These are phyloP conservation scores for Heteronetta atricapilla DNA, from an alignment of 2,113 vertebrate species.

Conservation along the genomic window DNA sequence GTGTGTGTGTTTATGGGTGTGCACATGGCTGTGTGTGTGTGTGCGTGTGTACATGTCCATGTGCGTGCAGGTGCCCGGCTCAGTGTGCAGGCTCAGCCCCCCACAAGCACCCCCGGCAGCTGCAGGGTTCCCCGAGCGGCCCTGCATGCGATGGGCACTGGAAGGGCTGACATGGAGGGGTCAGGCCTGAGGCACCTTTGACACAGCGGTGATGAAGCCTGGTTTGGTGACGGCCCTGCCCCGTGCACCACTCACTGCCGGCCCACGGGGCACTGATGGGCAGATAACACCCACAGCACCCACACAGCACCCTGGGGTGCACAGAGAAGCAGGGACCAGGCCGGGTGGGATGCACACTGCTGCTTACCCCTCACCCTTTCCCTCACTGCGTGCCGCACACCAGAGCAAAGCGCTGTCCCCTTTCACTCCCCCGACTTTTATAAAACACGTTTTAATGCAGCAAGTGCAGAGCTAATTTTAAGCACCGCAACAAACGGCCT, in stretches of 20 bases:
- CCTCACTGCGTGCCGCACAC: rapidly evolving
- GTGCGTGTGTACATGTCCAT: too few relatives aligned
- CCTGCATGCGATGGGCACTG: not conserved
- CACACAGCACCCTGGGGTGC: too few relatives aligned
- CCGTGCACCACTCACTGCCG: not conserved
- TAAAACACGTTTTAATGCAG: rapidly evolving
- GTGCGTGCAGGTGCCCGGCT: not conserved
- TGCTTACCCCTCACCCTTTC: too few relatives aligned
- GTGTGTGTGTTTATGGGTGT: too few relatives aligned
- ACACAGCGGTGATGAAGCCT: not conserved
- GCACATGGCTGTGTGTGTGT: not conserved
- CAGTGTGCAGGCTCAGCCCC: not conserved
- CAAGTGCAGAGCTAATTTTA: rapidly evolving
- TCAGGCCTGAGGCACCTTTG: not conserved
- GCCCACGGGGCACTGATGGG: rapidly evolving
- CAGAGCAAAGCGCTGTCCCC: rapidly evolving
- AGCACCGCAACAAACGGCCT: not conserved
- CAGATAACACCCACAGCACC: rapidly evolving
- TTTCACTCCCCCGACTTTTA: rapidly evolving
- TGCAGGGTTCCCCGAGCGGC: too few relatives aligned
- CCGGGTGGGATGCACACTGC: too few relatives aligned
- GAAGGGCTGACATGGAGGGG: not conserved
- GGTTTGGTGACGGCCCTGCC: not conserved
- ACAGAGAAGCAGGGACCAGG: too few relatives aligned
- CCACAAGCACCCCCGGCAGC: too few relatives aligned